A percentile compares a stretch with the other conserved stretches of the same genome.
Evolutionary conservation across 1,140 invertebrate genomes (phyloP).

Genomic region (Magallana angulata): DNA sequence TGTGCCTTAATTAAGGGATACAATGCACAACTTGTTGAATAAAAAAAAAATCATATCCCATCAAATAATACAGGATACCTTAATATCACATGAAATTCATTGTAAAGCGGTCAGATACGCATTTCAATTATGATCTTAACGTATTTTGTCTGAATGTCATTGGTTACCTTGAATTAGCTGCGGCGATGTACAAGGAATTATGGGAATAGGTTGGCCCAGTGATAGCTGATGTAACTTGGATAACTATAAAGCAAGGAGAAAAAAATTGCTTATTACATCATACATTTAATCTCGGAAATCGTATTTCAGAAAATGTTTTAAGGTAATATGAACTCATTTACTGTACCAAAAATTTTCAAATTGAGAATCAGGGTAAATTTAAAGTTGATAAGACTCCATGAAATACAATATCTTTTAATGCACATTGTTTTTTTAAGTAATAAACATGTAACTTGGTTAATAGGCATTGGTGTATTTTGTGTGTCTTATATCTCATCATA

Average conservation of each 20-base stretch:
- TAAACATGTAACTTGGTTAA: not conserved
- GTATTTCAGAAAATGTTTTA: not conserved
- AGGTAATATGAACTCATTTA: not conserved
- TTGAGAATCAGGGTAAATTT: not conserved
- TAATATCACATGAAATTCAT: too few species aligned
- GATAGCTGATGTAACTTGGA: slow-evolving; percentile 71
- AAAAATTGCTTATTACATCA: not conserved
- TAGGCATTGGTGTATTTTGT: not conserved
- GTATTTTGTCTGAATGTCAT: too few species aligned
- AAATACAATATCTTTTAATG: too few species aligned
- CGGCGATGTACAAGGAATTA: slow-evolving; percentile 67
- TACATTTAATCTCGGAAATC: not conserved
- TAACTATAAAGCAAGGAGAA: slow-evolving; percentile 58
- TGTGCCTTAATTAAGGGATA: too few species aligned
- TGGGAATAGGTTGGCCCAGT: slow-evolving; percentile 67
- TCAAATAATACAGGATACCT: too few species aligned
- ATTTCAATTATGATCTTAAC: too few species aligned
- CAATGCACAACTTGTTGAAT: too few species aligned
- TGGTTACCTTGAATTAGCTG: slow-evolving; percentile 63
- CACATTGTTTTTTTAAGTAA: not conserved
- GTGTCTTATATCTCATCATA: slow-evolving; percentile 16
- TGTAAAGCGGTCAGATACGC: too few species aligned
- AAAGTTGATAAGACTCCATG: too few species aligned
- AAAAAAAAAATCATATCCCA: too few species aligned
- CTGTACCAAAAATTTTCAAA: not conserved